Evolutionary conservation across 2,888 invertebrate species (phyloP).

Genomic region (Cordilura impudica): DNA sequence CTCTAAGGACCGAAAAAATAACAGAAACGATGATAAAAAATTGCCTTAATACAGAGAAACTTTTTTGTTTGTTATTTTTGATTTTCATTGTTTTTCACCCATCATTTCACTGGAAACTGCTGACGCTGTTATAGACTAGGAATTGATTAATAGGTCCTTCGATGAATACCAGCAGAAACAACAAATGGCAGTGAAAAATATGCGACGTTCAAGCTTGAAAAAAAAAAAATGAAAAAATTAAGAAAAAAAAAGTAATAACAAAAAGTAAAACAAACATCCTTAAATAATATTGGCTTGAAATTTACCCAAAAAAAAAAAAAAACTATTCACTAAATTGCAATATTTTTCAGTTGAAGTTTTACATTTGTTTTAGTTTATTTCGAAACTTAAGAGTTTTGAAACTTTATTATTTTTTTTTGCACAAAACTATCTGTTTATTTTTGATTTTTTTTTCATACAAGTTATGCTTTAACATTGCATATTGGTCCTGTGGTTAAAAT

Average conservation of each 20-base stretch:
- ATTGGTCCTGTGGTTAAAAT: too few species aligned
- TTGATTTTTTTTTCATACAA: not conserved
- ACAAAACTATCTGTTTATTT: not conserved
- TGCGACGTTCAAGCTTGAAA: not conserved
- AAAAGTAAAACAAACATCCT: not conserved
- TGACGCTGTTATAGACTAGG: slow-evolving; percentile 10
- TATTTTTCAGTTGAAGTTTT: not conserved
- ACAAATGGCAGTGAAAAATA: not conserved
- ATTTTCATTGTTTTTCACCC: not conserved
- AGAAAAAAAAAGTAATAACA: not conserved
- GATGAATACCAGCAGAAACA: not conserved
- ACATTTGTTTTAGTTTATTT: not conserved
- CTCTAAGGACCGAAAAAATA: not conserved
- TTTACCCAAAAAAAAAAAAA: not conserved
- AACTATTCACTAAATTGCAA: not conserved
- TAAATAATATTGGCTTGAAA: not conserved
- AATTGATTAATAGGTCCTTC: slow-evolving; percentile 37
- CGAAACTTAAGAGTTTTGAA: not conserved
- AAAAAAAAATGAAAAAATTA: not conserved
- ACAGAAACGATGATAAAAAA: slow-evolving; percentile 6
- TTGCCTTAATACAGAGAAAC: not conserved
- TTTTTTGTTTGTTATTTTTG: not conserved
- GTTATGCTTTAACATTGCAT: not conserved
- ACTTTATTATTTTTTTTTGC: not conserved
- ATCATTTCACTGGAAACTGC: not conserved